Evolutionary conservation across 2,888 invertebrate genomes (phyloP), one percentile per base, ranked within the genome.

Genomic region (Leptothorax acervorum): DNA sequence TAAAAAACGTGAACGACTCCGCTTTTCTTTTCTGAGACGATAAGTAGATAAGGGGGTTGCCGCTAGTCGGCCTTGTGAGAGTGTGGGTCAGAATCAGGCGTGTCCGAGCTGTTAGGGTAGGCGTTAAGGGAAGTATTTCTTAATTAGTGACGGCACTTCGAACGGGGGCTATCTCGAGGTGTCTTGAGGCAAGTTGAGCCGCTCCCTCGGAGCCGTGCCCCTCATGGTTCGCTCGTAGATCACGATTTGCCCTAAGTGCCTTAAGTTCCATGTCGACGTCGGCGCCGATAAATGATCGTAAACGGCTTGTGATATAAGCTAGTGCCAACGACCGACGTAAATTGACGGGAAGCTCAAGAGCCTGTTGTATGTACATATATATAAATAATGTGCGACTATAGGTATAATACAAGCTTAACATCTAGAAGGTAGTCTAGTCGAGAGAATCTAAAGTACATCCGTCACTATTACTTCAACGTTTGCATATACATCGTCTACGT

Each of bases 221-320:
- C 82, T 90, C 68, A 53, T 53, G 57, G 63, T 62, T 70, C 65
- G 66, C 90, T 90, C 90, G 85, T 90, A 90, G 85, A 90, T 90
- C 90, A 90, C 85, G 85, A 90, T 90, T 90, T 86, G 82, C 78
- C 79, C 81, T 85, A 89, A 90, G 90, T 87, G 86, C 83, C 83
- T 86, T 79, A 83, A 86, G 83, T 88, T 84, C 82, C 74, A 62
- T 70, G 83, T 84, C 82, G 83, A 82, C 74, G 74, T 84, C 57
- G 39, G 3, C 62, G 23, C 48, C 51, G 82, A 60, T 70, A 79
- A 79, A 62, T 55, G 75, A 57, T 63, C 82, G 79, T 86, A 84
- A 86, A 82, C 75, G 85, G 65, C 66, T 71, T 68, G 62, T 60
- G 70, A 79, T 79, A 79, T 79, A 79, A 71, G 48, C 79, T 23